phyloP scores from a whole-genome alignment of 2,888 invertebrate species.

The Drosophila fulvimacula region DNA sequence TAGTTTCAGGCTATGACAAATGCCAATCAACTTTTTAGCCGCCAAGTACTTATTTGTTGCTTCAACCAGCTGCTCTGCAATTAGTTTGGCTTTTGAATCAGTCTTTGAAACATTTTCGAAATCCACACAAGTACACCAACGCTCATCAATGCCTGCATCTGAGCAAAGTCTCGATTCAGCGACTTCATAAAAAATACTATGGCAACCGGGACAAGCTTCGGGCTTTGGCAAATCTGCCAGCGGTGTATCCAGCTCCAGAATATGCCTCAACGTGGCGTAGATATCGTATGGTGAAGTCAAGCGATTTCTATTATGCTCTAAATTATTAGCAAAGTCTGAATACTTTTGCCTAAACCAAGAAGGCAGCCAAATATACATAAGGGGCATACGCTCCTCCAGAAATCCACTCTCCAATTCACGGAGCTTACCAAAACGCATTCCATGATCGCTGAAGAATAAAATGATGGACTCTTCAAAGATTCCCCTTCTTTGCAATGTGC shows the following conservation, averaged over 20 bases:
- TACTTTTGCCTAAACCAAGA: conserved; percentile 86
- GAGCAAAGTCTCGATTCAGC: conserved; percentile 88
- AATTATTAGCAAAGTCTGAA: conserved; percentile 86
- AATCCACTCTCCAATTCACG: conserved; percentile 89
- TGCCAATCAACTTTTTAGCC: conserved; percentile 35
- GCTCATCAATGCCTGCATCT: conserved; percentile 88
- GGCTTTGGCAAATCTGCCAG: conserved; percentile 37
- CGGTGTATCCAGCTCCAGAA: conserved; percentile 47
- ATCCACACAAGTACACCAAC: conserved; percentile 90
- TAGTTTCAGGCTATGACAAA: conserved; percentile 55
- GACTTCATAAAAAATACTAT: conserved; percentile 87
- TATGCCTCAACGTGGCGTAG: conserved; percentile 50
- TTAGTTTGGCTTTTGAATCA: conserved; percentile 7
- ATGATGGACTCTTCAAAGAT: conserved; percentile 88
- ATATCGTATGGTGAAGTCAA: conserved; percentile 85
- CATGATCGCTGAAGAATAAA: conserved; percentile 91
- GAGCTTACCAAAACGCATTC: conserved; percentile 89
- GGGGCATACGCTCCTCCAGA: conserved; percentile 91
- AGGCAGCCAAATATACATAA: conserved; percentile 89
- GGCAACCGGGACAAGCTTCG: conserved; percentile 87
- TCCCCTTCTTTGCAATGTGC: conserved; percentile 86
- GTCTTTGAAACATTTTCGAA: not conserved
- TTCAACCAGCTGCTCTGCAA: conserved; percentile 53
- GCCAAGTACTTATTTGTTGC: conserved; percentile 67
- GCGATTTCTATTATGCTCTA: conserved; percentile 87